Evolutionary conservation across 2,797 vertebrate species (phyloP).

Genomic region (Silurus lanzhouensis): DNA sequence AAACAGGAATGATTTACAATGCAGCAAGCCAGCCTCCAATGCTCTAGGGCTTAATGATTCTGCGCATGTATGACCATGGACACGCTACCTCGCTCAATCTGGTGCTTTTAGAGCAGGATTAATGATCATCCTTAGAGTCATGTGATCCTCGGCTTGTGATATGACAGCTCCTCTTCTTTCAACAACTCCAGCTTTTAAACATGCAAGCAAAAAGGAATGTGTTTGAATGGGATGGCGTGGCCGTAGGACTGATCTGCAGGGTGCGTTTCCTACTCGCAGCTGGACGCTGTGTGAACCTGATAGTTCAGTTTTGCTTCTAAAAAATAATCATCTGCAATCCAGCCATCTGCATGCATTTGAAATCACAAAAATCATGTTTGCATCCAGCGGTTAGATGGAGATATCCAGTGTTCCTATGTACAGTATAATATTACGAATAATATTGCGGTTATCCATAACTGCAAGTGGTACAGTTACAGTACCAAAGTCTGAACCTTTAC

Average conservation of each 20-base stretch:
- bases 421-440: not conserved
- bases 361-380: conserved; percentile 8
- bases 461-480: not conserved
- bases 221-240: not conserved
- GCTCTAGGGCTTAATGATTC: conserved; percentile 19
- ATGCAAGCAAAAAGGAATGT: not conserved
- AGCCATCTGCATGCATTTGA: not conserved
- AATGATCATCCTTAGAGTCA: conserved; percentile 1
- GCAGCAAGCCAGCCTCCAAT: conserved; percentile 2
- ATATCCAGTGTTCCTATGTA: not conserved
- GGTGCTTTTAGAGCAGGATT: not conserved
- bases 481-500: too few relatives aligned
- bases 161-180: not conserved
- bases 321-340: not conserved
- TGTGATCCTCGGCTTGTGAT: not conserved
- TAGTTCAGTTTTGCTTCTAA: not conserved
- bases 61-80: not conserved
- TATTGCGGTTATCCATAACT: not conserved
- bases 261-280: not conserved
- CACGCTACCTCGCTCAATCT: not conserved
- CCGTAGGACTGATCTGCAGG: not conserved
- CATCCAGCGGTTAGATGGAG: not conserved
- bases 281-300: conserved; percentile 6
- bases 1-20: conserved; percentile 42
- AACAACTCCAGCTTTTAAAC: not conserved